These are phyloP conservation scores for Lytechinus pictus DNA, from an alignment of 35 echinoderm and acorn worm genomes.

Conservation along the genomic window DNA sequence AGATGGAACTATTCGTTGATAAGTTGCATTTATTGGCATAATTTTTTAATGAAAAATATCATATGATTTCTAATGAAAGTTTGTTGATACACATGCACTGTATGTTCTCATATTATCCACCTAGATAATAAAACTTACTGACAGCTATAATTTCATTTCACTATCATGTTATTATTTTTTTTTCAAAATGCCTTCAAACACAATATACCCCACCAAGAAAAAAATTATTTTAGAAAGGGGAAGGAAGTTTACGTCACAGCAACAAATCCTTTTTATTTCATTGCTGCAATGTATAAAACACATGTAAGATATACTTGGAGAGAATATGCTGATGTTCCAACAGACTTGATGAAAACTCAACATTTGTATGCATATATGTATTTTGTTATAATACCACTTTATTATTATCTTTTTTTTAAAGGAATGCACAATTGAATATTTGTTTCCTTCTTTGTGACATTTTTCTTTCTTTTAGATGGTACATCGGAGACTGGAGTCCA, in stretches of 20 bases:
- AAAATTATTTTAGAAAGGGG: too few species aligned
- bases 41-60: background rate
- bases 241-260: background rate
- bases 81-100: background rate
- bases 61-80: background rate
- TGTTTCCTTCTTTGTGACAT: background rate
- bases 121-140: too few species aligned
- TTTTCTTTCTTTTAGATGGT: conserved; percentile 52
- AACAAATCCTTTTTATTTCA: background rate
- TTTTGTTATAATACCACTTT: background rate
- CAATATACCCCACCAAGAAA: background rate
- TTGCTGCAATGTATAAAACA: background rate
- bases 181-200: background rate
- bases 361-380: background rate
- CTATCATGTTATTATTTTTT: background rate
- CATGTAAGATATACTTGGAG: too few species aligned
- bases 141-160: background rate
- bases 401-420: background rate
- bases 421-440: too few species aligned
- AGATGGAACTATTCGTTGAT: too few species aligned
- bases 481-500: conserved; percentile 83
- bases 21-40: too few species aligned
- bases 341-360: too few species aligned
- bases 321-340: too few species aligned
- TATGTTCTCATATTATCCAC: background rate